A percentile compares a stretch with the other conserved stretches of the same genome.
These are phyloP conservation scores for Macrophya annulata DNA, from an alignment of 2,888 invertebrate genomes.

Conservation along the genomic window DNA sequence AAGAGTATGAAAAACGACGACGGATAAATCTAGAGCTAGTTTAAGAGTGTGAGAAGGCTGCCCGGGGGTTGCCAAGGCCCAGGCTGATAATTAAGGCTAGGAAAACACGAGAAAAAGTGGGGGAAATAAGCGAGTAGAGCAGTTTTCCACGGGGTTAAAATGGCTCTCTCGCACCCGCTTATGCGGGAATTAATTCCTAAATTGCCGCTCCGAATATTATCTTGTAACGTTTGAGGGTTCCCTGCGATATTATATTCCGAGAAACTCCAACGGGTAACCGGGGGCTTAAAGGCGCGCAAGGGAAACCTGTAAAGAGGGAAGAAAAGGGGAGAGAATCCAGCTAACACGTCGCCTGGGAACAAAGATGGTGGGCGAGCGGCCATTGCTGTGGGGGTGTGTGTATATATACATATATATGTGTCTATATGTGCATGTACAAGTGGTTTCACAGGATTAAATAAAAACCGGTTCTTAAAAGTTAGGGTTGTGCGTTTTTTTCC, in stretches of 20 bases:
- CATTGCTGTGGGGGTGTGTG: constrained; percentile 21
- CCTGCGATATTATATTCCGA: constrained; percentile 52
- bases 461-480: constrained; percentile 3
- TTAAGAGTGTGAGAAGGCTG: not conserved
- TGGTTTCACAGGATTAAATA: constrained; percentile 43
- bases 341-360: constrained; percentile 26
- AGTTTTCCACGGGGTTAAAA: constrained; percentile 39
- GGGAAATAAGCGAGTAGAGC: constrained; percentile 45
- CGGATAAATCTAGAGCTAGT: not conserved
- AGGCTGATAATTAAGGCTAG: constrained; percentile 52
- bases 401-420: not conserved
- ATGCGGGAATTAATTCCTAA: constrained; percentile 53
- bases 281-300: not conserved
- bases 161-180: constrained; percentile 53
- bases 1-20: not conserved
- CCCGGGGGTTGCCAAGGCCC: not conserved
- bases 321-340: constrained; percentile 26
- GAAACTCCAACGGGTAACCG: constrained; percentile 20
- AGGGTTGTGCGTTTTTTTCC: not conserved
- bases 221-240: constrained; percentile 52
- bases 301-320: not conserved
- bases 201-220: constrained; percentile 55
- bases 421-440: not conserved
- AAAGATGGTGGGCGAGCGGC: constrained; percentile 36
- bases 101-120: constrained; percentile 51